These are phyloP conservation scores for Trachurus trachurus DNA, from an alignment of 2,797 vertebrate species.

Conservation along the genomic window DNA sequence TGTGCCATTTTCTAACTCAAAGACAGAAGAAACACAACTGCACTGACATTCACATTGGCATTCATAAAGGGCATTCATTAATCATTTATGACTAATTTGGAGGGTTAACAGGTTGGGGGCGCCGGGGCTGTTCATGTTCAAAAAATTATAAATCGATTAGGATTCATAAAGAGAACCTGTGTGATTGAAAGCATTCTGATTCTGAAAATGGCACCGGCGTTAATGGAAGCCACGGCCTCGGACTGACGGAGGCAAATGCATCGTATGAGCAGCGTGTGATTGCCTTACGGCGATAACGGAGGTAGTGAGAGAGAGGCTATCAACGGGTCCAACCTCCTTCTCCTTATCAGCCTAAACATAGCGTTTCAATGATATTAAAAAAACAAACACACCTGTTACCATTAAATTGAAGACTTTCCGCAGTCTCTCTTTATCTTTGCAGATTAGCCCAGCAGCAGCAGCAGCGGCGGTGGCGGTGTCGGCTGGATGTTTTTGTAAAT, in stretches of 20 bases:
- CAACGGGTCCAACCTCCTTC: not conserved
- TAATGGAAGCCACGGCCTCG: slow-evolving; percentile 6
- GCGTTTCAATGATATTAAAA: slow-evolving; percentile 43
- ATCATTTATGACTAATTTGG: slow-evolving; percentile 47
- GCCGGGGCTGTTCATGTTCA: slow-evolving; percentile 30
- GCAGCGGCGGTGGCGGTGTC: too few relatives aligned
- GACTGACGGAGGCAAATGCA: not conserved
- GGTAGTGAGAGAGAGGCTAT: slow-evolving; percentile 8
- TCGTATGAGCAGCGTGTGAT: not conserved
- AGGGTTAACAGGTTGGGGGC: slow-evolving; percentile 43
- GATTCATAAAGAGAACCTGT: slow-evolving; percentile 32
- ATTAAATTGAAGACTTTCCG: slow-evolving; percentile 31
- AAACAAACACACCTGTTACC: slow-evolving; percentile 47
- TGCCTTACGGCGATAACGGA: not conserved
- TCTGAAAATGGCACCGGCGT: slow-evolving; percentile 22
- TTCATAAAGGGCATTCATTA: slow-evolving; percentile 51
- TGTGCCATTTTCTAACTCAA: slow-evolving; percentile 26
- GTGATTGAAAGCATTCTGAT: not conserved
- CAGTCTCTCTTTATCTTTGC: slow-evolving; percentile 42
- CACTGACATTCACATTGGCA: slow-evolving; percentile 17
- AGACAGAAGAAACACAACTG: slow-evolving; percentile 16
- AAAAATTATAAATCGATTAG: slow-evolving; percentile 28
- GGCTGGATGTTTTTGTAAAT: slow-evolving; percentile 51
- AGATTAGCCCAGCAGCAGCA: slow-evolving; percentile 20
- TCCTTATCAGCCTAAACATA: slow-evolving; percentile 38